A percentile compares a stretch with the other conserved stretches of the same genome.
These are phyloP conservation scores for Prunella himalayana DNA, from an alignment of 2,113 vertebrate genomes.

Conservation along the genomic window DNA sequence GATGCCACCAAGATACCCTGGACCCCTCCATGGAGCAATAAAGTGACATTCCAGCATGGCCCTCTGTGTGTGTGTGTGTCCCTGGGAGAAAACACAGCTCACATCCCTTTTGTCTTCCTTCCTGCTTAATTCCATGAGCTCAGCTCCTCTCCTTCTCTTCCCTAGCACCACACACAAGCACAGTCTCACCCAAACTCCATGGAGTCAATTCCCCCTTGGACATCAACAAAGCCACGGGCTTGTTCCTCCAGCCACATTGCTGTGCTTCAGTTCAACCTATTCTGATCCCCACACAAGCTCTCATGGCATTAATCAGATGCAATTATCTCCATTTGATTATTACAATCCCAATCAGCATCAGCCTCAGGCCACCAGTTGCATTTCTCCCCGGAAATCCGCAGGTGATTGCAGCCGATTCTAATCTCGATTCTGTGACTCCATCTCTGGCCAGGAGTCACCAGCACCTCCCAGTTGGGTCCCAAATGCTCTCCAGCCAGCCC, in stretches of 20 bases:
- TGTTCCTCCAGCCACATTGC: background rate
- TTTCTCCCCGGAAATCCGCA: accelerated
- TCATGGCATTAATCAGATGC: background rate
- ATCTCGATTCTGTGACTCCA: background rate
- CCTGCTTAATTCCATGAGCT: background rate
- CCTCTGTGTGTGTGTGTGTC: background rate
- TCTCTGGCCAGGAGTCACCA: background rate
- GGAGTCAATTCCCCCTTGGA: too few relatives aligned
- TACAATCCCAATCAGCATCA: background rate
- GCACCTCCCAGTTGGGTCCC: background rate
- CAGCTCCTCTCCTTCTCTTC: background rate
- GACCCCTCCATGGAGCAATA: background rate
- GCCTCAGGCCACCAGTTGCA: background rate
- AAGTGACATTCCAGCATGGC: background rate
- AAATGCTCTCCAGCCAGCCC: background rate
- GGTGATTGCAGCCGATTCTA: background rate
- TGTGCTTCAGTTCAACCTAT: background rate
- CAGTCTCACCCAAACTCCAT: background rate
- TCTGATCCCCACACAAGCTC: background rate
- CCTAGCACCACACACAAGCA: background rate
- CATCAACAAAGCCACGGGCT: background rate
- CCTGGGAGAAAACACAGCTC: background rate
- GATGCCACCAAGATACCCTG: background rate
- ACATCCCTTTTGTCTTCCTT: background rate
- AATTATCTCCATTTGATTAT: background rate